These are phyloP conservation scores for Lysiphlebus fabarum DNA, from an alignment of 1,140 invertebrate species.

Conservation along the genomic window DNA sequence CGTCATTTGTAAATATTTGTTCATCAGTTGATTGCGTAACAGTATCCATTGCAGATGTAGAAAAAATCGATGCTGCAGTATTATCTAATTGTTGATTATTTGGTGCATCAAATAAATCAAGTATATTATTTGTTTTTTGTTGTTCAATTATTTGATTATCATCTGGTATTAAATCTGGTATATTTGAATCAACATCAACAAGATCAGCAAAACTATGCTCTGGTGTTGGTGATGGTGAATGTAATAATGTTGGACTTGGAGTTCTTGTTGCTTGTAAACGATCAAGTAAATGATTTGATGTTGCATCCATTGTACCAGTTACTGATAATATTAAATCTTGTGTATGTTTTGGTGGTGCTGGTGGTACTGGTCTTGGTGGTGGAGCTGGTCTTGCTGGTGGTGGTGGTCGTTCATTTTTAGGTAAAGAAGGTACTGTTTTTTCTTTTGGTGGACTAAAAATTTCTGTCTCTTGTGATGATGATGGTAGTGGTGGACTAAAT, in stretches of 20 bases:
- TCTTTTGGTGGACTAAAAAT: constrained; percentile 26
- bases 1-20: constrained; percentile 14
- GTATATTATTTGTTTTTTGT: constrained; percentile 41
- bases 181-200: constrained; percentile 57
- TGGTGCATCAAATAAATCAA: constrained; percentile 49
- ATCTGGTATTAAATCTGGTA: constrained; percentile 46
- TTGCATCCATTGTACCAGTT: constrained; percentile 84
- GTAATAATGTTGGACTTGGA: constrained; percentile 78
- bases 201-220: constrained; percentile 69
- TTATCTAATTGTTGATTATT: constrained; percentile 32
- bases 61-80: constrained; percentile 36
- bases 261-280: constrained; percentile 77
- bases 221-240: constrained; percentile 81
- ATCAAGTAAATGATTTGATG: constrained; percentile 77
- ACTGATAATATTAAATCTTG: constrained; percentile 82
- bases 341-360: constrained; percentile 68
- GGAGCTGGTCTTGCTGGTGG: constrained; percentile 49
- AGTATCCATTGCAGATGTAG: constrained; percentile 27
- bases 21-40: constrained; percentile 18
- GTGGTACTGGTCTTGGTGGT: constrained; percentile 54
- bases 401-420: constrained; percentile 30
- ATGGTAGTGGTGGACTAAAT: too few species aligned
- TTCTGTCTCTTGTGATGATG: background rate
- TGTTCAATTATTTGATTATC: constrained; percentile 20
- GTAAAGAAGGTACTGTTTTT: constrained; percentile 26